phyloP scores from a whole-genome alignment of 2,797 vertebrate genomes.

The Pangasius macronema region DNA sequence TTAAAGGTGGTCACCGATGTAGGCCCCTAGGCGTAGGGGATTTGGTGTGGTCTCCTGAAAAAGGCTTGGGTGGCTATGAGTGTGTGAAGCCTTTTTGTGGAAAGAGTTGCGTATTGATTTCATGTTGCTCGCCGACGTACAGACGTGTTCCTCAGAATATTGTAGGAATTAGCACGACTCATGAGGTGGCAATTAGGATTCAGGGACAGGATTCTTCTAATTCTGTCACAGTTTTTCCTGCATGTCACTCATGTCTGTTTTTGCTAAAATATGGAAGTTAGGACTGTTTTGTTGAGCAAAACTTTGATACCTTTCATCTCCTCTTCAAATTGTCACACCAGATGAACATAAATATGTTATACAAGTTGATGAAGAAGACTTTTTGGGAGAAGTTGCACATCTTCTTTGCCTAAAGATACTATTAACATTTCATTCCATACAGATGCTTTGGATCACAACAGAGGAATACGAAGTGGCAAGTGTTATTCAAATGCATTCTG shows the following conservation, averaged over 20 bases:
- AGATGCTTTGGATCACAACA: conserved; percentile 51
- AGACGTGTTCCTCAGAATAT: background rate
- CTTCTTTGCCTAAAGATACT: background rate
- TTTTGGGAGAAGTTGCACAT: background rate
- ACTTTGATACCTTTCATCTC: background rate
- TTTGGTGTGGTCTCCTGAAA: conserved; percentile 66
- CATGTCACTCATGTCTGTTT: background rate
- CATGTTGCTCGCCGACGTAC: background rate
- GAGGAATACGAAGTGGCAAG: conserved; percentile 61
- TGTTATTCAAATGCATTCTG: conserved; percentile 76
- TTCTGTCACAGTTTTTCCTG: background rate
- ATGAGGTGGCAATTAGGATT: background rate
- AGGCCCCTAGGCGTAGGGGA: conserved; percentile 49
- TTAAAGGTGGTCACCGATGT: conserved; percentile 63
- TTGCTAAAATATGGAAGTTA: background rate
- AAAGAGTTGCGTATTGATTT: conserved; percentile 65
- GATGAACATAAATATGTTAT: background rate
- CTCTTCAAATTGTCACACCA: background rate
- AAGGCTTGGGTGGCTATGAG: conserved; percentile 67
- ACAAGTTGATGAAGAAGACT: background rate
- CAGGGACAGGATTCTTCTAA: background rate
- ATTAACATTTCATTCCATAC: background rate
- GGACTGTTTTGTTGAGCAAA: background rate
- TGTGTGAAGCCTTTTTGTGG: conserved; percentile 66
- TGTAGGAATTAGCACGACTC: conserved; percentile 21